A percentile compares a stretch with the other conserved stretches of the same genome.
Conservation (phyloP, 2,113 vertebrate genomes). For the Urocitellus parryii region DNA sequence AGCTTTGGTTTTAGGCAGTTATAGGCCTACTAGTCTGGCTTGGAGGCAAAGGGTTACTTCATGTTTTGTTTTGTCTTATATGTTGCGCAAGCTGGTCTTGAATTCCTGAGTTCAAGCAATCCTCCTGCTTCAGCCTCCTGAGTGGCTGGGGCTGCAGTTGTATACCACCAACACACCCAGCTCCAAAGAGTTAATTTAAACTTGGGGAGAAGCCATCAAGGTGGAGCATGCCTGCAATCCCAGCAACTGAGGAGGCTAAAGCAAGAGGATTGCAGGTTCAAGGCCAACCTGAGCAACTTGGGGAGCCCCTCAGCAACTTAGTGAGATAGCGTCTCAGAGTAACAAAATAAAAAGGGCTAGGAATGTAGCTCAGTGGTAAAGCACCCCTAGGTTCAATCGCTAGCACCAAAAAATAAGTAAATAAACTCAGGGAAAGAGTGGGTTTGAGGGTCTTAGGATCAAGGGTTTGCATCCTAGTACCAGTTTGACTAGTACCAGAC, state of each 20-base stretch:
- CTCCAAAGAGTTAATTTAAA: not conserved
- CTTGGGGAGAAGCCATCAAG: not conserved
- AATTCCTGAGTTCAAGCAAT: not conserved
- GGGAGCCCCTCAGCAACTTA: too few species aligned
- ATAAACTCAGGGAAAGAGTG: not conserved
- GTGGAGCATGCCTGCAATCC: too few species aligned
- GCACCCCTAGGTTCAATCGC: too few species aligned
- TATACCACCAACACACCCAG: not conserved
- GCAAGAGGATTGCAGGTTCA: too few species aligned
- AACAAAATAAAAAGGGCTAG: too few species aligned
- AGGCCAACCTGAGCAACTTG: too few species aligned
- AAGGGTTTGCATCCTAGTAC: not conserved
- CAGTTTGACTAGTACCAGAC: not conserved
- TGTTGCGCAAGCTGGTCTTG: not conserved
- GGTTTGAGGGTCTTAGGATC: not conserved
- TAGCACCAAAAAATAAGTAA: too few species aligned
- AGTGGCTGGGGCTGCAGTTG: not conserved
- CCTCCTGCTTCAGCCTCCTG: not conserved
- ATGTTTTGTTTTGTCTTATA: not conserved
- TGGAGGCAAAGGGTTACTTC: not conserved
- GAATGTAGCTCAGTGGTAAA: too few species aligned
- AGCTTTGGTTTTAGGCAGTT: not conserved
- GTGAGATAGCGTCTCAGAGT: too few species aligned
- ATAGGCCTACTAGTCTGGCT: rapidly evolving
- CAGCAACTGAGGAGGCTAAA: too few species aligned